phyloP scores from a whole-genome alignment of 2,888 invertebrate species.

The Stenurella melanura region DNA sequence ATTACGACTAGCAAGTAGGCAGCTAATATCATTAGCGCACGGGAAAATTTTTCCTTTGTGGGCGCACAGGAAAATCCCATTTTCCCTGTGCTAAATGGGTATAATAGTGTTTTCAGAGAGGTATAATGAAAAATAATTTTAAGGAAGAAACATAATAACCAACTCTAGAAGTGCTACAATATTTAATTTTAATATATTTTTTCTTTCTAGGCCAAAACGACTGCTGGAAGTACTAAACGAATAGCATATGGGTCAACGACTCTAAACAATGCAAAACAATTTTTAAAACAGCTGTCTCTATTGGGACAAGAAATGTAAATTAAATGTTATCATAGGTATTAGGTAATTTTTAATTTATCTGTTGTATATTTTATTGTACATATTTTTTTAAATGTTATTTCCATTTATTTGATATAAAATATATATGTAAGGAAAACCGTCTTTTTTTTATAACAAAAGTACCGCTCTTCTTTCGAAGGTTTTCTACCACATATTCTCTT shows the following conservation, averaged over 20 bases:
- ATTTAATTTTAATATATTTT: not conserved
- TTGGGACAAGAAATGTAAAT: slow-evolving; percentile 82
- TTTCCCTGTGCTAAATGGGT: too few species aligned
- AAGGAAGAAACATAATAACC: too few species aligned
- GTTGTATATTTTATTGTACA: slow-evolving; percentile 33
- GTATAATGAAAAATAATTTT: too few species aligned
- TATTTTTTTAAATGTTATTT: slow-evolving; percentile 37
- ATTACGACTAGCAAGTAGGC: too few species aligned
- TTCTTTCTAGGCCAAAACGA: slow-evolving; percentile 83
- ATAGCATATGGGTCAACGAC: slow-evolving; percentile 97
- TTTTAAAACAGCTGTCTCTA: slow-evolving; percentile 92
- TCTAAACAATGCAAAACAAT: slow-evolving; percentile 94
- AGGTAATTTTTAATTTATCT: slow-evolving; percentile 32
- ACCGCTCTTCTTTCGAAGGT: too few species aligned
- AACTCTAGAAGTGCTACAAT: too few species aligned
- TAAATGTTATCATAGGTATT: slow-evolving; percentile 11
- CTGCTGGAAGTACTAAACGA: slow-evolving; percentile 82
- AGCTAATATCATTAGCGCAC: too few species aligned
- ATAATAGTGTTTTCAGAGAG: too few species aligned
- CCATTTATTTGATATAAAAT: slow-evolving; percentile 27
- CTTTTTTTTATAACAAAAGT: too few species aligned
- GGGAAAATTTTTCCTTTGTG: too few species aligned
- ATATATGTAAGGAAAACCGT: not conserved
- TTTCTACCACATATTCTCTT: too few species aligned
- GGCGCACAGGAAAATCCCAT: too few species aligned